Evolutionary conservation across 2,888 invertebrate genomes (phyloP).

Genomic region (Caenorhabditis sp.): DNA sequence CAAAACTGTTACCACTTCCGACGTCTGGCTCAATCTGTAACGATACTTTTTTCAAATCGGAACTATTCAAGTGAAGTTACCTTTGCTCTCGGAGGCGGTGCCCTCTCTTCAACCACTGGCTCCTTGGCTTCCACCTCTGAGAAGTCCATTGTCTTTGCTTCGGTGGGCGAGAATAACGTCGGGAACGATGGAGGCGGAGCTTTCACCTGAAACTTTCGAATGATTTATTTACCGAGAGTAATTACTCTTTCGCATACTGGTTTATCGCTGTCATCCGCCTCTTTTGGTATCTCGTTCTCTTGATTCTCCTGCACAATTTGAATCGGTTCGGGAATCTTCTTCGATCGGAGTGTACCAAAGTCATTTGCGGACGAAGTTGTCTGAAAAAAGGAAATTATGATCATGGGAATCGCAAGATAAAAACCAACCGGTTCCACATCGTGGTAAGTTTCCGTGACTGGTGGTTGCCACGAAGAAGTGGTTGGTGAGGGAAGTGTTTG

Average conservation of each 20-base stretch:
- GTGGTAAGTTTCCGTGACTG: constrained; percentile 7
- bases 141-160: constrained; percentile 77
- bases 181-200: constrained; percentile 77
- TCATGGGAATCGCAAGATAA: too few relatives aligned
- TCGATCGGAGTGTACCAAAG: neutral
- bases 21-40: constrained; percentile 64
- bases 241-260: constrained; percentile 83
- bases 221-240: constrained; percentile 8
- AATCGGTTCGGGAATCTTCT: constrained; percentile 67
- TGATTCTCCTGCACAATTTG: constrained; percentile 63
- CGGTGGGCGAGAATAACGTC: constrained; percentile 77
- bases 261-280: constrained; percentile 83
- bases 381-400: too few relatives aligned
- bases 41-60: neutral
- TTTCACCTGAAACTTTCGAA: constrained; percentile 58
- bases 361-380: constrained; percentile 27
- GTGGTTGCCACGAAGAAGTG: constrained; percentile 22
- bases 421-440: constrained; percentile 28
- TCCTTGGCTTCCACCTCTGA: constrained; percentile 48
- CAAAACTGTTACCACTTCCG: constrained; percentile 70
- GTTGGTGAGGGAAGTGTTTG: constrained; percentile 41
- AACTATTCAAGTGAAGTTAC: neutral
- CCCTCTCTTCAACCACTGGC: constrained; percentile 29
- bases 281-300: constrained; percentile 57
- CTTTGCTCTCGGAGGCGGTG: constrained; percentile 62